These are phyloP conservation scores for Limosa lapponica DNA, from an alignment of 2,797 vertebrate species.

Conservation along the genomic window DNA sequence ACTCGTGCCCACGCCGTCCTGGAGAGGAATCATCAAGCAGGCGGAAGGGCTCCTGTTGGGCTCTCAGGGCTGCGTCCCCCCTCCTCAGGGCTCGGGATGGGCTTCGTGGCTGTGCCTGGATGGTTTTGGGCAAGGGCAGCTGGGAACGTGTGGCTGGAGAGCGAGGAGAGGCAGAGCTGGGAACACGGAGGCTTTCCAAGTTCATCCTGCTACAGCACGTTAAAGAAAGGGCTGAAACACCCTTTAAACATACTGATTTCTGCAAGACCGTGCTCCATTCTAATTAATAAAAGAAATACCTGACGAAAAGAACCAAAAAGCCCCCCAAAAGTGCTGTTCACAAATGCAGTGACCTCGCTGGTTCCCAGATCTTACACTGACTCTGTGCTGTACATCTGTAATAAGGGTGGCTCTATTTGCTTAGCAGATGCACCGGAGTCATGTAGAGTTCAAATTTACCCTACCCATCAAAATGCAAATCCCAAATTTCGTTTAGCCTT, in stretches of 20 bases:
- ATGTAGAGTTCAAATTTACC: conserved; percentile 60
- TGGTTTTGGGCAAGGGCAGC: background rate
- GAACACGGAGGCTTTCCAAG: background rate
- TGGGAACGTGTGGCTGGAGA: background rate
- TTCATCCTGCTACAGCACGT: background rate
- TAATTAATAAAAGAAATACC: background rate
- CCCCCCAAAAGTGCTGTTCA: background rate
- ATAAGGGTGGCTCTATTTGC: conserved; percentile 14
- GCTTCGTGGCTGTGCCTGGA: background rate
- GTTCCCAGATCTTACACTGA: background rate
- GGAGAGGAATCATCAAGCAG: background rate
- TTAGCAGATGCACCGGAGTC: conserved; percentile 45
- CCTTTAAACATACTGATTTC: background rate
- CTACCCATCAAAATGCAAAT: conserved; percentile 61
- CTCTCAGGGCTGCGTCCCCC: background rate
- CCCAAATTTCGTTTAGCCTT: conserved; percentile 26
- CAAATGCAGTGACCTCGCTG: background rate
- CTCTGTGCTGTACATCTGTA: background rate
- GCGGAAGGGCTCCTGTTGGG: fast-evolving
- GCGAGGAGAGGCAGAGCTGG: background rate
- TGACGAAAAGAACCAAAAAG: background rate
- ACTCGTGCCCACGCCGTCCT: background rate
- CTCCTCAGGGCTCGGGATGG: background rate
- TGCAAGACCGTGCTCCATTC: background rate
- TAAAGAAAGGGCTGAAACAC: background rate